Base-by-base conservation (phyloP, 2,888 invertebrate genomes). In the Reticulitermes lucifugus region DNA sequence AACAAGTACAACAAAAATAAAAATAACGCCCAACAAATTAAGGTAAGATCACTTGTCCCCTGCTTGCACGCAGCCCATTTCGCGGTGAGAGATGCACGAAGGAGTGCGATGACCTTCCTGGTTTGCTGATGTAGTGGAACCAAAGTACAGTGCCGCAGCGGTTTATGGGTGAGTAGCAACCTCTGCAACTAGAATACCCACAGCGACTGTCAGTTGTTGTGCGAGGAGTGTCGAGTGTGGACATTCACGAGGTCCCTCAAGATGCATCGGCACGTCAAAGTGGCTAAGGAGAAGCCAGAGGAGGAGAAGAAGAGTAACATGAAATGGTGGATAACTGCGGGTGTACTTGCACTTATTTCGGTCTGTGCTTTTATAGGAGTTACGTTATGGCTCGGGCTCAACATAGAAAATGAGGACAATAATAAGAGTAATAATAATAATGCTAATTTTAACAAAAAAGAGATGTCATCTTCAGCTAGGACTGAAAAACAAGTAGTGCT, bases 311-410 rank as follows among this genome's bases (percentile, higher is more conserved):
- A 29, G 25, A 60, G 80, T n/a, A 59, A 73, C 59, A n/a, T 81
- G 21, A 88, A 88, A 65, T 89, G 89, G 87, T 89, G 89, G 89
- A 86, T 89, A 70, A 85, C 88, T 77, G 89, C 89, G 55, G 88
- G 88, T 21, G 85, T 87, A 59, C 88, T 87, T 55, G 88, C 88
- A 6, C 83, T 89, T 43, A 85, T 88, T n/a, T 87, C 88, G 22
- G 88, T 89, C 22, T 87, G 88, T 7, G 86, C 87, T 10, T 89
- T 89, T 84, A 88, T 89, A 46, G 88, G 87, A 12, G 86, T 88
- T 80, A 89, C 89, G 10, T 84, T 89, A 71, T 89, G 89, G 88
- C 87, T 89, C 14, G 89, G 89, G 46, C 86, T 88, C 75, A 86
- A 87, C 55, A 43, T 70, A 79, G 70, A 46, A 43, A 79, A 55